Conservation (phyloP, 2,888 invertebrate genomes). For the Clostera curtula region DNA sequence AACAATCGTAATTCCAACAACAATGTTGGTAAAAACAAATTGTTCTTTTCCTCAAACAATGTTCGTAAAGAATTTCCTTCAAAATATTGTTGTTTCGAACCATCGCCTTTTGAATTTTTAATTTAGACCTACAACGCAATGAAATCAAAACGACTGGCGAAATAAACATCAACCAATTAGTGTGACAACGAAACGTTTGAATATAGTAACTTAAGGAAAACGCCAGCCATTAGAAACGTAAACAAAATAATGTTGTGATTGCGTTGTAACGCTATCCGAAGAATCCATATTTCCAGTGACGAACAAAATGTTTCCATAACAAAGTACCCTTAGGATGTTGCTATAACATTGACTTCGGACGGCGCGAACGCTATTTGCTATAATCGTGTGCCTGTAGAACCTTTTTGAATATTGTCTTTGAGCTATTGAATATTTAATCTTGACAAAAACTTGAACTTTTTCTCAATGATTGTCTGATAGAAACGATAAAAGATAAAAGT, state of each 20-base stretch:
- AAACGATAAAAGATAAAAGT: no score
- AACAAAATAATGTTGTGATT: slow-evolving; percentile 73
- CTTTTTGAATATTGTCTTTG: no score
- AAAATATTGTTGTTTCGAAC: no score
- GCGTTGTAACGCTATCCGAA: slow-evolving; percentile 65
- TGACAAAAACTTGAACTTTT: no score
- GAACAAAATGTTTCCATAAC: slow-evolving; percentile 68
- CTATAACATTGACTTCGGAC: slow-evolving; percentile 56
- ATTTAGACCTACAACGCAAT: slow-evolving; percentile 13
- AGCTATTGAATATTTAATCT: no score
- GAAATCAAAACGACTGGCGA: slow-evolving; percentile 23
- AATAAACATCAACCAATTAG: slow-evolving; percentile 29
- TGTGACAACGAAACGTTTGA: slow-evolving; percentile 33
- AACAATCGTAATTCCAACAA: no score
- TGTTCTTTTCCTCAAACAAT: no score
- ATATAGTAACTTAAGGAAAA: slow-evolving; percentile 56
- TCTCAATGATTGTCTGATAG: no score
- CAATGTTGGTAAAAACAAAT: no score
- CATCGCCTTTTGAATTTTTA: no score
- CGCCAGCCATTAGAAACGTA: slow-evolving; percentile 61
- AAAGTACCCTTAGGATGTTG: slow-evolving; percentile 54
- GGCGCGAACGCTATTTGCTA: slow-evolving; percentile 47
- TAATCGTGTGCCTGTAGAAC: no score
- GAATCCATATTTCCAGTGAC: slow-evolving; percentile 51
- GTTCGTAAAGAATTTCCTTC: no score